A percentile compares a stretch with the other conserved stretches of the same genome.
These are phyloP conservation scores for Speoplatyrhinus poulsoni DNA, from an alignment of 2,113 vertebrate species.

Conservation along the genomic window DNA sequence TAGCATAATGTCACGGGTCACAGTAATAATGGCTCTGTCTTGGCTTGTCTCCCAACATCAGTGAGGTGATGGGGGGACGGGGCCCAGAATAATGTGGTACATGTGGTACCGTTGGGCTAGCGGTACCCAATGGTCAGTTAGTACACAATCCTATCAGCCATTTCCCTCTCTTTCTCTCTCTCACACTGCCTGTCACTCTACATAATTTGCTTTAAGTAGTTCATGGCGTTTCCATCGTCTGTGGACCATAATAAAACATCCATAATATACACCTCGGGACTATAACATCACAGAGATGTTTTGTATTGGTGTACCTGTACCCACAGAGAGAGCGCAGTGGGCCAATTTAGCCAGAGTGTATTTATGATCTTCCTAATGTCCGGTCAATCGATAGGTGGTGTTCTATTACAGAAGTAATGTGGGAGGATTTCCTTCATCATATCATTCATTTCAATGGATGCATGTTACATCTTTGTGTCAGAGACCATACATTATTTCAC, in stretches of 20 bases:
- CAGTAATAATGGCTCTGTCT: conserved; percentile 39
- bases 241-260: not conserved
- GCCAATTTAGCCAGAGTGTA: not conserved
- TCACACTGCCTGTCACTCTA: conserved; percentile 16
- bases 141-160: conserved; percentile 46
- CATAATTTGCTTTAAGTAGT: conserved; percentile 34
- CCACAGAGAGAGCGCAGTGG: not conserved
- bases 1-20: conserved; percentile 24
- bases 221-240: conserved; percentile 33
- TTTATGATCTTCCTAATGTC: not conserved
- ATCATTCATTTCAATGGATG: not conserved
- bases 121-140: conserved; percentile 44
- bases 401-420: not conserved
- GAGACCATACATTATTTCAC: not conserved
- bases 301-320: not conserved
- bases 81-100: not conserved
- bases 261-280: not conserved
- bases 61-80: not conserved
- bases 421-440: conserved; percentile 4
- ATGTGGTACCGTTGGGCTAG: conserved; percentile 15
- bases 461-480: not conserved
- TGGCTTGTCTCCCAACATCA: too few species aligned
- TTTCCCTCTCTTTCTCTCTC: conserved; percentile 14
- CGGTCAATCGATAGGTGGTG: not conserved
- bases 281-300: not conserved